Conservation (phyloP, 2,113 vertebrate genomes). For the Lasiurus cinereus region DNA sequence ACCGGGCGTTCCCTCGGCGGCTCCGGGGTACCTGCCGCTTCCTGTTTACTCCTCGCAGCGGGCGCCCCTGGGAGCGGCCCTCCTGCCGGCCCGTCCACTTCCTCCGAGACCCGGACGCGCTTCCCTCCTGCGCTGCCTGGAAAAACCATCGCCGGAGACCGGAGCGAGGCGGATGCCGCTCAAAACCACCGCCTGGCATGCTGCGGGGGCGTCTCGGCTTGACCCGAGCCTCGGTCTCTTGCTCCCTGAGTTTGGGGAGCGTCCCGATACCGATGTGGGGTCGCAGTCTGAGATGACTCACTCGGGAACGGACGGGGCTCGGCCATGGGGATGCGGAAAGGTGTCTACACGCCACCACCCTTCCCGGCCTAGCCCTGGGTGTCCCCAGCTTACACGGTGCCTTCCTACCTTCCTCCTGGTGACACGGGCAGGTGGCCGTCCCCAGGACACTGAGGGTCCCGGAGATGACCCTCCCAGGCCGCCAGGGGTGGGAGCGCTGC, state of each 20-base stretch:
- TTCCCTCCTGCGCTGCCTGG: neutral
- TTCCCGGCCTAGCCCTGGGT: fast-evolving
- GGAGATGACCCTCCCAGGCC: neutral
- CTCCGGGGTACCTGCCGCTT: constrained; percentile 33
- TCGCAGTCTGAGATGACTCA: neutral
- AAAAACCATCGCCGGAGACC: neutral
- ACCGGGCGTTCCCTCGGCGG: neutral
- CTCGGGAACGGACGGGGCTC: neutral
- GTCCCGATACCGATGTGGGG: neutral
- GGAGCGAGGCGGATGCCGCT: neutral
- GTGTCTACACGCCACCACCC: neutral
- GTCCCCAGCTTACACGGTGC: neutral
- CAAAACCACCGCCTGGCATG: neutral
- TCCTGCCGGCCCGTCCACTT: neutral
- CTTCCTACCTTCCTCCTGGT: neutral
- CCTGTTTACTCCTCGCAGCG: constrained; percentile 36
- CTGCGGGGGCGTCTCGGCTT: neutral
- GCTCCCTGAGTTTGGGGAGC: neutral
- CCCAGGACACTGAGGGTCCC: neutral
- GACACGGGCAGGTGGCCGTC: neutral
- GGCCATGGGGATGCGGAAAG: neutral
- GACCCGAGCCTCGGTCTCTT: neutral
- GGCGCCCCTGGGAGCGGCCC: neutral
- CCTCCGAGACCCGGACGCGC: constrained; percentile 16
- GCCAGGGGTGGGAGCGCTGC: neutral